Percentiles rank a stretch among this genome's conserved stretches.
Conservation (phyloP, 2,113 vertebrate species). For the Odobenus rosmarus region DNA sequence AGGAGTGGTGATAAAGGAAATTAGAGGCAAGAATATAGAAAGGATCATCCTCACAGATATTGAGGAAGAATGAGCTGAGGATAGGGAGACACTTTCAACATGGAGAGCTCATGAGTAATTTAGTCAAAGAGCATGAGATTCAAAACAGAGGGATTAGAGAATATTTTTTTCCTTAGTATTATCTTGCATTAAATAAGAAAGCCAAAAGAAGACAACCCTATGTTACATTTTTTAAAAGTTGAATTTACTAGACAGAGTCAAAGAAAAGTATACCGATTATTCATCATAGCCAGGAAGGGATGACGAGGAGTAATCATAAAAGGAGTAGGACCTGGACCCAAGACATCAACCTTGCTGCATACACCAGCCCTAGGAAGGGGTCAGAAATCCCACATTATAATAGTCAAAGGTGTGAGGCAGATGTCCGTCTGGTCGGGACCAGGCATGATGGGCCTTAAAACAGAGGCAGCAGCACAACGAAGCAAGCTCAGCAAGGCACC, state of each 20-base stretch:
- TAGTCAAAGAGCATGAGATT: not conserved
- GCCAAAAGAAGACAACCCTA: not conserved
- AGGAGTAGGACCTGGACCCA: not conserved
- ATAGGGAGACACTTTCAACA: not conserved
- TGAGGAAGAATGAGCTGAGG: not conserved
- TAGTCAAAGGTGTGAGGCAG: not conserved
- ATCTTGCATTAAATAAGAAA: not conserved
- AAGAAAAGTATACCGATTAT: not conserved
- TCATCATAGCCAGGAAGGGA: not conserved
- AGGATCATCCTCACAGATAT: not conserved
- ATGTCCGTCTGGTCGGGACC: not conserved
- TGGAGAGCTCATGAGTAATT: not conserved
- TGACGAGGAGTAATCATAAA: not conserved
- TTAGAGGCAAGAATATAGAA: not conserved
- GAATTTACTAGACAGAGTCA: not conserved
- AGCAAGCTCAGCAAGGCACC: not conserved
- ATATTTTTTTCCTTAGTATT: not conserved
- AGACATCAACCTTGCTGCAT: not conserved
- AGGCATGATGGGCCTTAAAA: not conserved
- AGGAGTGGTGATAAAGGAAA: not conserved
- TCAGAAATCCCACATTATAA: not conserved
- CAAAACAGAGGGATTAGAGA: not conserved
- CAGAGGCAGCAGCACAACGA: not conserved
- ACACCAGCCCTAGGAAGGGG: not conserved
- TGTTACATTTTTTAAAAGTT: not conserved